A percentile compares a stretch with the other conserved stretches of the same genome.
Evolutionary conservation across 2,113 vertebrate genomes (phyloP).

Genomic region (Passer montanus): DNA sequence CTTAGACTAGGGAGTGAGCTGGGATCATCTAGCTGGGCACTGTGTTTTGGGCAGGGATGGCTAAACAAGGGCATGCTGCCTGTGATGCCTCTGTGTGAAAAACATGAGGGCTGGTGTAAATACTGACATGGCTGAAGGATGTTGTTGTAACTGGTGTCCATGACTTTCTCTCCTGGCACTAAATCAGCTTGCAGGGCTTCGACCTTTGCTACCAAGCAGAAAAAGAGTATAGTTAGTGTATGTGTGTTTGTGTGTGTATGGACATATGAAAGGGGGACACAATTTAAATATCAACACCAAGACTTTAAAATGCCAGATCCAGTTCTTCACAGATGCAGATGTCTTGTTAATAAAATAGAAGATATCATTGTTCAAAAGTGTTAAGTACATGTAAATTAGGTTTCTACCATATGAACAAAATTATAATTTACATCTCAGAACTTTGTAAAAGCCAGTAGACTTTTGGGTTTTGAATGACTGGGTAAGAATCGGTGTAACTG

Average conservation of each 20-base stretch:
- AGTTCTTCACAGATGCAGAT: not conserved
- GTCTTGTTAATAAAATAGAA: not conserved
- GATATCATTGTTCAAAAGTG: not conserved
- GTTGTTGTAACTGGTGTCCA: accelerated
- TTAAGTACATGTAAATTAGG: not conserved
- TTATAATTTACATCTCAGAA: not conserved
- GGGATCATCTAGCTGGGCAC: not conserved
- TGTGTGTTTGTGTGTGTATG: not conserved
- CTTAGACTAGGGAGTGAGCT: not conserved
- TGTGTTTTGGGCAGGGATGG: not conserved
- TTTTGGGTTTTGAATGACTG: not conserved
- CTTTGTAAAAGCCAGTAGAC: not conserved
- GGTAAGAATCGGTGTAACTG: accelerated
- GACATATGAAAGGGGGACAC: not conserved
- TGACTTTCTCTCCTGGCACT: not conserved
- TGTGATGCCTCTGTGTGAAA: not conserved
- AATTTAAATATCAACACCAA: not conserved
- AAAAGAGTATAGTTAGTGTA: not conserved
- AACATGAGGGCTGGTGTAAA: accelerated
- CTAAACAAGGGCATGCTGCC: not conserved
- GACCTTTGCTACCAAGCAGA: not conserved
- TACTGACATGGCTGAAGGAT: accelerated
- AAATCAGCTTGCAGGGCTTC: not conserved
- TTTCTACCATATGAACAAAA: not conserved
- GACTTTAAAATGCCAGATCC: not conserved